These are phyloP conservation scores for Rostratula benghalensis DNA, from an alignment of 2,113 vertebrate genomes.

Conservation along the genomic window DNA sequence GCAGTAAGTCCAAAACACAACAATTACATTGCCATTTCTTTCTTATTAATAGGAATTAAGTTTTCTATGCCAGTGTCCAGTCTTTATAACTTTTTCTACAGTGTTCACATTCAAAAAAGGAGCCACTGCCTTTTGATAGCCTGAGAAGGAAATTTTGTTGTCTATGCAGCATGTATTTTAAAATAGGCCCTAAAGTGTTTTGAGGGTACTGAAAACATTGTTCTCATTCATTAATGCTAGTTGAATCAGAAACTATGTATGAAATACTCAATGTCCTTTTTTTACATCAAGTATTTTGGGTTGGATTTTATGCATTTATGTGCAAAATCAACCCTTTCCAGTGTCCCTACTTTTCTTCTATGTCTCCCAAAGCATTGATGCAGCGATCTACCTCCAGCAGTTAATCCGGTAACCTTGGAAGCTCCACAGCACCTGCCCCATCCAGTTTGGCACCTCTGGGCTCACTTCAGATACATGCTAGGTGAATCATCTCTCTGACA, in stretches of 20 bases:
- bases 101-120: not conserved
- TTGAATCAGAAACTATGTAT: not conserved
- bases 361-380: not conserved
- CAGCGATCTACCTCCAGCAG: not conserved
- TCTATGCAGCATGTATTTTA: not conserved
- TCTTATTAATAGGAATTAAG: not conserved
- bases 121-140: not conserved
- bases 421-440: not conserved
- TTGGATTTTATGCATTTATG: not conserved
- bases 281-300: not conserved
- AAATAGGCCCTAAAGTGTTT: not conserved
- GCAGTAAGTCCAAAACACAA: not conserved
- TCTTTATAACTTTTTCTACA: not conserved
- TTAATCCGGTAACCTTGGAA: not conserved
- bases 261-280: not conserved
- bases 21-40: not conserved
- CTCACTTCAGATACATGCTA: not conserved
- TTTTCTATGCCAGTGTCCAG: not conserved
- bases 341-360: not conserved
- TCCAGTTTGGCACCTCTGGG: not conserved
- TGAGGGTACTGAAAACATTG: not conserved
- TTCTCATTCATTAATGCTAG: not conserved
- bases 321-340: not conserved
- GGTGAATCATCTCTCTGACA: not conserved
- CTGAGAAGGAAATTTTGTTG: not conserved